A percentile compares a stretch with the other conserved stretches of the same genome.
These are phyloP conservation scores for Paramuricea clavata DNA, from an alignment of 92 coral and sea anemone genomes.

Conservation along the genomic window DNA sequence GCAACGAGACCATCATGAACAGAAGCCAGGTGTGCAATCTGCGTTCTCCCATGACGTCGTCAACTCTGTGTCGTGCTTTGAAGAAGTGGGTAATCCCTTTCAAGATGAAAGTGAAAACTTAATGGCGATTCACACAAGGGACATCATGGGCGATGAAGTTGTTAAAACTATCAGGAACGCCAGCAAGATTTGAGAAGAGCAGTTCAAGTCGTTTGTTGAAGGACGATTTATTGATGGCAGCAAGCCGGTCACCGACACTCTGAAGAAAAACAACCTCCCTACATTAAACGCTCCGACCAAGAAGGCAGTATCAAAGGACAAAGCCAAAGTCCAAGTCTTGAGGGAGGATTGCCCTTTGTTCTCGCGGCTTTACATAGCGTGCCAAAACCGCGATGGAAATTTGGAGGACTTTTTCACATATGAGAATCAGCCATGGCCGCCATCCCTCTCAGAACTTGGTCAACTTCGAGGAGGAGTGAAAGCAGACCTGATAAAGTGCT, in stretches of 20 bases:
- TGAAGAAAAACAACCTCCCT: constrained; percentile 62
- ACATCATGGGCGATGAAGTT: constrained; percentile 50
- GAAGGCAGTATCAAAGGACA: constrained; percentile 21
- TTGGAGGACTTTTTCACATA: constrained; percentile 67
- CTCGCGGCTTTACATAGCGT: constrained; percentile 66
- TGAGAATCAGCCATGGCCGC: constrained; percentile 72
- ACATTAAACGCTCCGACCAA: constrained; percentile 49
- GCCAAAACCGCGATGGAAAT: constrained; percentile 69
- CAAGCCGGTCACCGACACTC: constrained; percentile 64
- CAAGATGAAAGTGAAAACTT: constrained; percentile 60
- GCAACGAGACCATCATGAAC: constrained; percentile 45
- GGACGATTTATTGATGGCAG: constrained; percentile 52
- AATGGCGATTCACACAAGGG: constrained; percentile 66
- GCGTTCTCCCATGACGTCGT: constrained; percentile 62
- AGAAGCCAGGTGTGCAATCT: constrained; percentile 40
- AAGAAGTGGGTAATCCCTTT: constrained; percentile 70
- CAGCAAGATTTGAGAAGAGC: constrained; percentile 56
- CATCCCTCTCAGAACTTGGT: constrained; percentile 66
- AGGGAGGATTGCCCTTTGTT: constrained; percentile 68
- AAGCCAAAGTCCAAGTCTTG: constrained; percentile 35
- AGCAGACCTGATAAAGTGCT: constrained; percentile 65
- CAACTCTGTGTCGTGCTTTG: constrained; percentile 40
- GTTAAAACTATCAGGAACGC: constrained; percentile 54
- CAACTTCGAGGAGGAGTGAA: constrained; percentile 62
- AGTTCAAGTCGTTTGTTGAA: constrained; percentile 41